phyloP scores from a whole-genome alignment of 2,888 invertebrate genomes.

The Hymenopus coronatus region DNA sequence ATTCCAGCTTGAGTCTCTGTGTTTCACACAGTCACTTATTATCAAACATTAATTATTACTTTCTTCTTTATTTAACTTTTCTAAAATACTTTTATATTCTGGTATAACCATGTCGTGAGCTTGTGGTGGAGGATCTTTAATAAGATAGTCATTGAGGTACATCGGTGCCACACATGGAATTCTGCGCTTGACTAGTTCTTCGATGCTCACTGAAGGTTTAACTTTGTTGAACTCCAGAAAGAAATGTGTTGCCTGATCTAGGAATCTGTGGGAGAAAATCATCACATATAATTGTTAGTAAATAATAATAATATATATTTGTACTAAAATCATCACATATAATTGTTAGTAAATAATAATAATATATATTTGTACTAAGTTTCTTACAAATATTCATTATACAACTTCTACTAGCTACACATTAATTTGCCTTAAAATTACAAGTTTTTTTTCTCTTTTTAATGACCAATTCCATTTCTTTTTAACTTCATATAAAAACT shows the following conservation, averaged over 20 bases:
- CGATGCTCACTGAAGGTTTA: conserved; percentile 54
- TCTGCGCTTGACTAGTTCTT: conserved; percentile 53
- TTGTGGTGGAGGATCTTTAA: conserved; percentile 15
- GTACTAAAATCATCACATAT: neutral
- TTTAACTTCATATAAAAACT: too few species aligned
- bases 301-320: too few species aligned
- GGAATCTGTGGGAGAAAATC: conserved; percentile 51
- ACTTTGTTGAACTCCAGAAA: conserved; percentile 60
- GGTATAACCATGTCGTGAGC: conserved; percentile 15
- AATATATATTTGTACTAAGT: too few species aligned
- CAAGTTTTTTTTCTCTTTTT: too few species aligned
- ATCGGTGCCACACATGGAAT: conserved; percentile 64
- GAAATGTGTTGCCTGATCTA: conserved; percentile 64
- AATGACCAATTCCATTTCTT: too few species aligned
- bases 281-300: neutral
- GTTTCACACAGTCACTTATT: too few species aligned
- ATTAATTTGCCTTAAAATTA: too few species aligned
- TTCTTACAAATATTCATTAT: too few species aligned
- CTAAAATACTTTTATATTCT: conserved; percentile 17
- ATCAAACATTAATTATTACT: too few species aligned
- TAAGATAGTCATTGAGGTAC: conserved; percentile 60
- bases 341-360: too few species aligned
- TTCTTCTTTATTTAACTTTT: neutral
- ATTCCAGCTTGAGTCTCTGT: too few species aligned
- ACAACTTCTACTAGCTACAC: too few species aligned